phyloP scores from a whole-genome alignment of 2,888 invertebrate species.

The Keiferia lycopersicella region DNA sequence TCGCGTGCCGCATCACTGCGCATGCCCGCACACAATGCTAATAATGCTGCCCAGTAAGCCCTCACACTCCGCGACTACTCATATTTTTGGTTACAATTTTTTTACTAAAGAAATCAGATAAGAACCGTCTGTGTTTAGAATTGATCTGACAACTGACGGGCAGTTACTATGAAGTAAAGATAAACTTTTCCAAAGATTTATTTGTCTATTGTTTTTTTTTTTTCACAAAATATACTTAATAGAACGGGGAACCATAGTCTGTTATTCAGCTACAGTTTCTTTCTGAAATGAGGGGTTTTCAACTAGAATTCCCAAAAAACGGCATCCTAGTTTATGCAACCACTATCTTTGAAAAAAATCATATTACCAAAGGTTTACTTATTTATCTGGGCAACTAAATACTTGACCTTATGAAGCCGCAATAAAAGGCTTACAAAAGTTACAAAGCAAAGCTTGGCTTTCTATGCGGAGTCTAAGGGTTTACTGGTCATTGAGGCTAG shows the following conservation, averaged over 20 bases:
- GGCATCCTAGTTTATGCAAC: too few species aligned
- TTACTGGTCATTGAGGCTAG: slow-evolving; percentile 13
- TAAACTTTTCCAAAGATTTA: not conserved
- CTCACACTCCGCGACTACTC: not conserved
- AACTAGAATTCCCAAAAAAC: too few species aligned
- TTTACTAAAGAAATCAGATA: not conserved
- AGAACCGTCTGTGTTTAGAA: not conserved
- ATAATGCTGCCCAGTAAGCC: slow-evolving; percentile 1
- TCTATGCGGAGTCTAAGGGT: slow-evolving; percentile 17
- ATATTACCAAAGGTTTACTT: too few species aligned
- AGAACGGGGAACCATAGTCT: too few species aligned
- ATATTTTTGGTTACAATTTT: not conserved
- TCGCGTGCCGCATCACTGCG: slow-evolving; percentile 76
- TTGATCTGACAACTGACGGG: not conserved
- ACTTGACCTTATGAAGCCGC: not conserved
- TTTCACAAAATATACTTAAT: too few species aligned
- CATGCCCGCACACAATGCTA: slow-evolving; percentile 49
- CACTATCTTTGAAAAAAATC: too few species aligned
- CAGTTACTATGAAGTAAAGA: not conserved
- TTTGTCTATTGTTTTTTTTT: too few species aligned
- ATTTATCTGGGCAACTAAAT: too few species aligned
- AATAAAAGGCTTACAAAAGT: not conserved
- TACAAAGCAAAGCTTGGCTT: slow-evolving; percentile 8
- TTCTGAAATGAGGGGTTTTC: too few species aligned
- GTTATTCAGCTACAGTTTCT: too few species aligned